Evolutionary conservation across 2,888 invertebrate genomes (phyloP).

Genomic region (Adineta ricciae): DNA sequence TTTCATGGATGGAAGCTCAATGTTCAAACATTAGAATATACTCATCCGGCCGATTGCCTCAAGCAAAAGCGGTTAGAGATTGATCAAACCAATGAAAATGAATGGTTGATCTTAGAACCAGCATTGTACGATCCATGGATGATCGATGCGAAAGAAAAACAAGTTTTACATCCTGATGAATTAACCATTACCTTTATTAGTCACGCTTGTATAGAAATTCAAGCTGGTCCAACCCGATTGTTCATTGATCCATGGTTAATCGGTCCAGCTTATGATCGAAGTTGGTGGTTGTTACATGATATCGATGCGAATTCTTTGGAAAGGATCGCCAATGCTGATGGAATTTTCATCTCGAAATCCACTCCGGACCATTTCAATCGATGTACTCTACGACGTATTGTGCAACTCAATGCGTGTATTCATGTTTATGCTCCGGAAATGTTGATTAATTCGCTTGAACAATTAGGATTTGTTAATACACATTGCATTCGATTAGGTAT

Average conservation of each 20-base stretch:
- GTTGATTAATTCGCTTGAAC: background rate
- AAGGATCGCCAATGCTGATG: background rate
- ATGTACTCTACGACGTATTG: background rate
- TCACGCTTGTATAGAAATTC: background rate
- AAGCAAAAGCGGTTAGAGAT: background rate
- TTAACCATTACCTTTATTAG: background rate
- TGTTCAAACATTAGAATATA: background rate
- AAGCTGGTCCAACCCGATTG: background rate
- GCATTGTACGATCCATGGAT: no score
- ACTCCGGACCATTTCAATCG: background rate
- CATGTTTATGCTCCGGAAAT: background rate
- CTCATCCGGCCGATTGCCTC: background rate
- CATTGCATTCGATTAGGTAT: background rate
- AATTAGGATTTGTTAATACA: background rate
- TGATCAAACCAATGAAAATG: background rate
- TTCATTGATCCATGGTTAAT: background rate
- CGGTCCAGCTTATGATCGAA: background rate
- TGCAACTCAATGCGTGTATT: background rate
- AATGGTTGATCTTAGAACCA: background rate
- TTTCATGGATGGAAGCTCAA: background rate
- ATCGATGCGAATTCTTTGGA: background rate
- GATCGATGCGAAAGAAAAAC: background rate
- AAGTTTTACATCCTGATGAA: background rate
- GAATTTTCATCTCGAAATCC: background rate
- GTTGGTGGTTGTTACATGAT: background rate